phyloP scores from a whole-genome alignment of 2,888 invertebrate species.

The Hydraecia micacea region DNA sequence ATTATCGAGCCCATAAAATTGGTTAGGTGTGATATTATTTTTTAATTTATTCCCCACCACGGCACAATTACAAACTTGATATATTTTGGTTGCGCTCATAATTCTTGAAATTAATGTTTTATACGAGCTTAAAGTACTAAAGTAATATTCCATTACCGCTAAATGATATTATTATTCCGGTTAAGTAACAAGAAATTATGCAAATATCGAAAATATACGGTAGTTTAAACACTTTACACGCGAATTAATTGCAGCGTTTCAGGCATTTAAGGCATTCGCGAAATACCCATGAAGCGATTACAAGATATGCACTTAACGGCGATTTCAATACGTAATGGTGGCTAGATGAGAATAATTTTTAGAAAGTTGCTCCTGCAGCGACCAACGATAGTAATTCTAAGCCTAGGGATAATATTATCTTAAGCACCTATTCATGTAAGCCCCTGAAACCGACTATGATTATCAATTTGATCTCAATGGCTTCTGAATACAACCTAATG shows the following conservation, averaged over 20 bases:
- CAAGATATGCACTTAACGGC: slow-evolving; percentile 59
- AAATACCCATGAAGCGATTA: slow-evolving; percentile 56
- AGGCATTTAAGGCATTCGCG: slow-evolving; percentile 42
- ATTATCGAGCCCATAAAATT: slow-evolving; percentile 55
- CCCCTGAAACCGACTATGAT: slow-evolving; percentile 60
- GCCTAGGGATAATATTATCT: slow-evolving; percentile 63
- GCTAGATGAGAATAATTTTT: slow-evolving; percentile 70
- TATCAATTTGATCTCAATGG: slow-evolving; percentile 63
- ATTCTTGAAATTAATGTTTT: slow-evolving; percentile 63
- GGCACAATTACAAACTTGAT: slow-evolving; percentile 43
- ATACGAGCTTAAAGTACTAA: slow-evolving; percentile 54
- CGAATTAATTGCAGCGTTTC: slow-evolving; percentile 70
- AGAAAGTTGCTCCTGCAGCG: slow-evolving; percentile 74
- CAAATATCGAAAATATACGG: slow-evolving; percentile 73
- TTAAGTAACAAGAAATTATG: slow-evolving; percentile 75
- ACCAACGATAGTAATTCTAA: slow-evolving; percentile 58
- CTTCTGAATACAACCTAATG: slow-evolving; percentile 67
- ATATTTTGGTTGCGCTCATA: slow-evolving; percentile 46
- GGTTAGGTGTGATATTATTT: slow-evolving; percentile 47
- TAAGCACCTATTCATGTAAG: slow-evolving; percentile 63
- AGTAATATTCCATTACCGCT: slow-evolving; percentile 68
- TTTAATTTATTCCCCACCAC: slow-evolving; percentile 44
- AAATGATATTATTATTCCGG: slow-evolving; percentile 71
- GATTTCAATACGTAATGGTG: slow-evolving; percentile 60
- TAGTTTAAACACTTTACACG: slow-evolving; percentile 72